phyloP scores from a whole-genome alignment of 2,797 vertebrate genomes.

The Pygocentrus nattereri region DNA sequence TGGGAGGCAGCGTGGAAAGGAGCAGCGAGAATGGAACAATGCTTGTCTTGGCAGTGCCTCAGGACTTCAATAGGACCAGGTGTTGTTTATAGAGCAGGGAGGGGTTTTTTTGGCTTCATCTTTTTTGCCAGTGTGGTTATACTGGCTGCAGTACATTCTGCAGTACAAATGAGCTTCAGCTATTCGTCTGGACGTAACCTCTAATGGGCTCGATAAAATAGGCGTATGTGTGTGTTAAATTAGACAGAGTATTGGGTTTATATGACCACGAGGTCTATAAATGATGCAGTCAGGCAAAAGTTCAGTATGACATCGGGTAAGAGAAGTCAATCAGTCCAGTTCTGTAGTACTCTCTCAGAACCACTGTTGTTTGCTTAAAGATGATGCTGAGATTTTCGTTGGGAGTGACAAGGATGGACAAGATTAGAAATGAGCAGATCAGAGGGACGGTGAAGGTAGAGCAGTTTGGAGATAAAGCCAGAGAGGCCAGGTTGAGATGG shows the following conservation, averaged over 20 bases:
- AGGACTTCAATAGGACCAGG: constrained; percentile 41
- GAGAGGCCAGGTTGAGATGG: too few species aligned
- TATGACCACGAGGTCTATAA: not conserved
- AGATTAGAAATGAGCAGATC: too few species aligned
- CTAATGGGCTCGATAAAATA: not conserved
- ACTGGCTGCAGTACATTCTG: not conserved
- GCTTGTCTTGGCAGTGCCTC: constrained; percentile 49
- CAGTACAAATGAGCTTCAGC: constrained; percentile 2
- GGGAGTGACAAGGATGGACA: too few species aligned
- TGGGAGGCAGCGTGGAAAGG: constrained; percentile 11
- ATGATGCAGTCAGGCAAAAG: not conserved
- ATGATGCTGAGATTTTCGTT: too few species aligned
- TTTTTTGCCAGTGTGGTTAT: constrained; percentile 23
- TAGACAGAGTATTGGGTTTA: not conserved
- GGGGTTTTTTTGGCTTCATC: not conserved
- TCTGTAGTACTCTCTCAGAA: too few species aligned
- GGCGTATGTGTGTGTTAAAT: not conserved
- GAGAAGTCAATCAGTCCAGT: too few species aligned
- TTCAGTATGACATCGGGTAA: not conserved
- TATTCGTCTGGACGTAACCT: not conserved
- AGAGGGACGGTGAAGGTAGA: too few species aligned
- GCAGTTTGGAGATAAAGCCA: too few species aligned
- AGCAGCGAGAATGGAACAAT: constrained; percentile 49
- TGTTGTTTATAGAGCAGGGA: constrained; percentile 38
- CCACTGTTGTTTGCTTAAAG: too few species aligned